Conservation (phyloP, 1,140 invertebrate genomes). For the Papilio polyxenes region DNA sequence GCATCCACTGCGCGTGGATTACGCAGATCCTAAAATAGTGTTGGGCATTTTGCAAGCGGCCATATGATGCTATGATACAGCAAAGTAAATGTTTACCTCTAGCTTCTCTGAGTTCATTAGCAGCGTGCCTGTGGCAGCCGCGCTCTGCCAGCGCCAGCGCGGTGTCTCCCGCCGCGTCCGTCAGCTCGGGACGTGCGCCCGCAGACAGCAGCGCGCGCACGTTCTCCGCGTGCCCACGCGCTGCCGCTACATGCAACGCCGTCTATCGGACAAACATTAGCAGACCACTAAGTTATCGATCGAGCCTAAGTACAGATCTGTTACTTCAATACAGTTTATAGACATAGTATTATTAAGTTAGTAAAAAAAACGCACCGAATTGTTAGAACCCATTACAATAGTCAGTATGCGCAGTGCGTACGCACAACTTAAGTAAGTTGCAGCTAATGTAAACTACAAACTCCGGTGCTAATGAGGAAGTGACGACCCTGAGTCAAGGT, state of each 20-base stretch:
- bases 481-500: slow-evolving; percentile 2
- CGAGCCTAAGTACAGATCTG: not conserved
- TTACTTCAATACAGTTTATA: not conserved
- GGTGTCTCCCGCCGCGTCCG: slow-evolving; percentile 84
- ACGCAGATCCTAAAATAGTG: too few relatives aligned
- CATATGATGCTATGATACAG: too few relatives aligned
- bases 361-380: not conserved
- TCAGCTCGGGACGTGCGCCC: slow-evolving; percentile 84
- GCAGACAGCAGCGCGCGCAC: slow-evolving; percentile 85
- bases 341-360: not conserved
- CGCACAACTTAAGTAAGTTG: not conserved
- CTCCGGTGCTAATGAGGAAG: not conserved
- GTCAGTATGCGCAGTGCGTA: not conserved
- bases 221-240: slow-evolving; percentile 89
- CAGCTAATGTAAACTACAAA: not conserved
- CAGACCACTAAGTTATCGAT: not conserved
- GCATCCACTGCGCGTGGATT: too few relatives aligned
- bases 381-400: not conserved
- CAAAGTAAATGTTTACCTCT: slow-evolving; percentile 81
- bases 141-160: slow-evolving; percentile 89
- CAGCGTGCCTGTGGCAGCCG: slow-evolving; percentile 85
- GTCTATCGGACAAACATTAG: slow-evolving; percentile 81
- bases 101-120: slow-evolving; percentile 85
- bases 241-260: slow-evolving; percentile 89
- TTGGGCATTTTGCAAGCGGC: not conserved